Conservation (phyloP, 2,888 invertebrate species). For the Laspeyria flexula region DNA sequence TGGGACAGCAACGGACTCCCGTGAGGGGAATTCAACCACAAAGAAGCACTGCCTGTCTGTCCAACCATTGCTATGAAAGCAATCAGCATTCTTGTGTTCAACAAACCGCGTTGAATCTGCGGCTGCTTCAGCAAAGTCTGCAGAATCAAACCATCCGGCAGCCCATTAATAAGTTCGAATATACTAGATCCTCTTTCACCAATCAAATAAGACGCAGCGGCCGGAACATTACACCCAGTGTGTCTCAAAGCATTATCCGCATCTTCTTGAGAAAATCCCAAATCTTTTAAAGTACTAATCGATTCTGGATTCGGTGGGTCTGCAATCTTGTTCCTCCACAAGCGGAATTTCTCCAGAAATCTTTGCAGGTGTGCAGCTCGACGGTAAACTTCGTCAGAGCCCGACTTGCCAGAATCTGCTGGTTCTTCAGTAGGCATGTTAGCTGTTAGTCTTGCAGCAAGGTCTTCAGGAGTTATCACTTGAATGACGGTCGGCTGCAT, state of each 20-base stretch:
- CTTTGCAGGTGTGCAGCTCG: conserved; percentile 72
- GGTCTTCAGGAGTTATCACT: conserved; percentile 76
- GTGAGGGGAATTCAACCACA: conserved; percentile 80
- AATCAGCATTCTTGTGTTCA: conserved; percentile 78
- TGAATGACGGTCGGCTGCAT: conserved; percentile 59
- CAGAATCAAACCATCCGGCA: conserved; percentile 73
- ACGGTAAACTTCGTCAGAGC: conserved; percentile 51
- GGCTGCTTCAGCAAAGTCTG: conserved; percentile 75
- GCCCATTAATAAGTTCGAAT: conserved; percentile 73
- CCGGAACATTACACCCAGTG: conserved; percentile 76
- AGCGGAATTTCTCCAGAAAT: conserved; percentile 75
- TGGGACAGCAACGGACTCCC: conserved; percentile 77
- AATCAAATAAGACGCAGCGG: conserved; percentile 76
- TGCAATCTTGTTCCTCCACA: conserved; percentile 67
- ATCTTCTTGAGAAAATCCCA: conserved; percentile 68
- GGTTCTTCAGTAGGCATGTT: conserved; percentile 39
- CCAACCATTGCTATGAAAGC: conserved; percentile 82
- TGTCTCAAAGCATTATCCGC: conserved; percentile 67
- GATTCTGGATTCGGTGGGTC: conserved; percentile 70
- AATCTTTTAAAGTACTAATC: conserved; percentile 61
- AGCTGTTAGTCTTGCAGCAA: conserved; percentile 58
- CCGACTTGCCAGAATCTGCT: conserved; percentile 17
- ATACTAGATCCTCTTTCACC: conserved; percentile 78
- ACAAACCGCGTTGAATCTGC: conserved; percentile 74
- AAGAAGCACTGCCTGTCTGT: conserved; percentile 72